Evolutionary conservation across 2,113 vertebrate species (phyloP).

Genomic region (Galemys pyrenaicus): DNA sequence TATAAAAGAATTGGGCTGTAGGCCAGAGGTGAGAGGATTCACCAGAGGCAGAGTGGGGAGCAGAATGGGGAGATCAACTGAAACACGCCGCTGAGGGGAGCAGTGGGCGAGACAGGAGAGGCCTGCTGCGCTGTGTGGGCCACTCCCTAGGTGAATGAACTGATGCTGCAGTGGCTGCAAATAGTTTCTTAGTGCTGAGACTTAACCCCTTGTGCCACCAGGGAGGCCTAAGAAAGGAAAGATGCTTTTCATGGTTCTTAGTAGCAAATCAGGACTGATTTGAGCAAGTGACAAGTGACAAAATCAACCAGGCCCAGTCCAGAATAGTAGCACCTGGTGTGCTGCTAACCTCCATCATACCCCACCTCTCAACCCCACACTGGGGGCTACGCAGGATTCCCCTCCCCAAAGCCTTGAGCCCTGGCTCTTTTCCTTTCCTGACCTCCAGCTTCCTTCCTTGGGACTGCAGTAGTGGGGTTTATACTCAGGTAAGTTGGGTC

Average conservation of each 20-base stretch:
- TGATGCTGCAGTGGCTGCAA: no score
- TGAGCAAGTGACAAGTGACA: not conserved
- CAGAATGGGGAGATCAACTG: no score
- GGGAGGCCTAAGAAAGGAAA: not conserved
- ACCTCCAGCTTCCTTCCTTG: not conserved
- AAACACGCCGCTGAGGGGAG: no score
- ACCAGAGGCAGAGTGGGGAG: no score
- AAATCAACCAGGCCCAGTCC: not conserved
- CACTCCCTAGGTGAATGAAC: no score
- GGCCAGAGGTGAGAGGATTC: no score
- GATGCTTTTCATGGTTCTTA: not conserved
- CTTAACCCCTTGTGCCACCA: no score
- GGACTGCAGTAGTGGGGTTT: not conserved
- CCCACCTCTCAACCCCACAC: rapidly evolving
- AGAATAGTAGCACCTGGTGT: not conserved
- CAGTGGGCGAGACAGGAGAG: no score
- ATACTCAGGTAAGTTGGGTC: not conserved
- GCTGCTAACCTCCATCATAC: not conserved
- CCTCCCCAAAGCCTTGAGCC: not conserved
- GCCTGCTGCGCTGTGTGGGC: no score
- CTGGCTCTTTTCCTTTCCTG: not conserved
- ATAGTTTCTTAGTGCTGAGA: no score
- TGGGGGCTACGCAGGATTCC: no score
- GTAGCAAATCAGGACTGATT: not conserved
- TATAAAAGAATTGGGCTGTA: no score